Evolutionary conservation across 2,888 invertebrate species (phyloP).

Genomic region (Leucoptera coffeella): DNA sequence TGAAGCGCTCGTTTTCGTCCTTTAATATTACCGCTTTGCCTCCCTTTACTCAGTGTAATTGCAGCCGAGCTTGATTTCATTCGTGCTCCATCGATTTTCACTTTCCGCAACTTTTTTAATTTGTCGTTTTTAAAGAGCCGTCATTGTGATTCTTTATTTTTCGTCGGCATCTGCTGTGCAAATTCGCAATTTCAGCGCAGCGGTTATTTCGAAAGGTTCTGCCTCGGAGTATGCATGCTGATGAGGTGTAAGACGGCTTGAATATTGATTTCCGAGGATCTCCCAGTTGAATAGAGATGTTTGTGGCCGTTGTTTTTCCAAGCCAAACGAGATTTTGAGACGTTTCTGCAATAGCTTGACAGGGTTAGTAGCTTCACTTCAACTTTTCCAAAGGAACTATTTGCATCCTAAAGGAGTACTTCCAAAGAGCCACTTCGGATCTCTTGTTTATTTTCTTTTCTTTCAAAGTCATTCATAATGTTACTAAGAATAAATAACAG

Average conservation of each 20-base stretch:
- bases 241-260: slow-evolving; percentile 21
- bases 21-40: slow-evolving; percentile 37
- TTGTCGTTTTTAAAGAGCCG: slow-evolving; percentile 18
- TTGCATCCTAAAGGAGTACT: no score
- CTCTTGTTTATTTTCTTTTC: no score
- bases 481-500: no score
- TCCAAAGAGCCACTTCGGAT: no score
- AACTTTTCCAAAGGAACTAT: no score
- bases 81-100: slow-evolving; percentile 21
- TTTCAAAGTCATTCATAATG: no score
- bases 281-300: slow-evolving; percentile 21
- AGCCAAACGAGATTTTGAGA: no score
- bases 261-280: slow-evolving; percentile 27
- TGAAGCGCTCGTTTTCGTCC: slow-evolving; percentile 46
- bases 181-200: slow-evolving; percentile 4
- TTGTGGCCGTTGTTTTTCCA: slow-evolving; percentile 24
- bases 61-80: slow-evolving; percentile 29
- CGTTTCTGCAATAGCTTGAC: no score
- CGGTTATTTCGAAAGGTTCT: slow-evolving; percentile 14
- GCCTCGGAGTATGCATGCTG: slow-evolving; percentile 18
- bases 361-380: no score
- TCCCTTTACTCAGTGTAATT: slow-evolving; percentile 30
- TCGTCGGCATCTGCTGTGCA: background rate
- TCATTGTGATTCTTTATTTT: slow-evolving; percentile 9
- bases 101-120: slow-evolving; percentile 24